Base-by-base conservation (phyloP, 1,140 invertebrate genomes). In the Pinna nobilis region DNA sequence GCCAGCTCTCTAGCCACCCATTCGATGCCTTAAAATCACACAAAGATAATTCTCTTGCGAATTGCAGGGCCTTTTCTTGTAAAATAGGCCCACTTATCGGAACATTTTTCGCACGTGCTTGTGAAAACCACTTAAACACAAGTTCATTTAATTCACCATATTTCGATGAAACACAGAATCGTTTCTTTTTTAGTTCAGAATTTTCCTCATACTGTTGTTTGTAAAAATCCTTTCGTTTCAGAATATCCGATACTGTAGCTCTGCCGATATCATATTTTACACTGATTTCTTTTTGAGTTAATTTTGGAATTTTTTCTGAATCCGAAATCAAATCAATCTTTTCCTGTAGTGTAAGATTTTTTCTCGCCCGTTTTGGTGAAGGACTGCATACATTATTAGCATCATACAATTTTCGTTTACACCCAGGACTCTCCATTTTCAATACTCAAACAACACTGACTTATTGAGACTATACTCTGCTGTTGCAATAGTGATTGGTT, bases 21-120 rank as follows among this genome's bases (percentile, higher is more conserved):
- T 81, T 84, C 7, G 82, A 84, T 35, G 83, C 80, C n/a, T 85
- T 86, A 57, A 88, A 88, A 35, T 88, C 80, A 33, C n/a, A 55
- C 30, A 73, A 57, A 0, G 70, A 78, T 13, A 87, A 67, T 39
- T 79, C 77, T 28, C 76, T 69, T 25, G 76, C 70, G 39, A 77
- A 74, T 5, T 51, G 32, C 1, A 44, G 11, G 18, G 75, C 70
- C 44, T 77, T 72, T 50, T 70, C 66, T 37, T 74, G 65, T 20
- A 78, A 59, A 5, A 69, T 64, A n/a, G 76, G 76, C 30, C 71
- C 76, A 25, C 32, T 57, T 0, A 78, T 44, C 9, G 61, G 50
- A 23, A 78, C 47, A 30, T 39, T 67, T 59, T 60, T 70, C 28
- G 67, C 33, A 28, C 67, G 47, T 23, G 57, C 68, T 5, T 44